Evolutionary conservation across 2,797 vertebrate species (phyloP), one percentile per base, ranked within the genome.

Genomic region (Ibycter americanus): DNA sequence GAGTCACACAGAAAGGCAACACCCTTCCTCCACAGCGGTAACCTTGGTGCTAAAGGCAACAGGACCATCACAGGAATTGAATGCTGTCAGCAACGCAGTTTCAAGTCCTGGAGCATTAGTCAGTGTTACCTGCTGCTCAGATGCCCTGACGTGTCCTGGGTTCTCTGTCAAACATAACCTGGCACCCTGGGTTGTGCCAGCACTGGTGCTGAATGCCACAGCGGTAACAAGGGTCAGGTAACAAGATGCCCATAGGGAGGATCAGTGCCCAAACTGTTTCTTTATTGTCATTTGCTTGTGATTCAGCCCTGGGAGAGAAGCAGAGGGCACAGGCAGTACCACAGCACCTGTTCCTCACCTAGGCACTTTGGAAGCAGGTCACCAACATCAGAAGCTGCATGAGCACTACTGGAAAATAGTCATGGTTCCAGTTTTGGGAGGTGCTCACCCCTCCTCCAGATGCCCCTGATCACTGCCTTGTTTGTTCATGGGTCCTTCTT

Each of bases 391-490:
- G 65, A 63, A 94, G 61, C 52, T 63, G 51, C 67, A 42, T 91
- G 90, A 96, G 79, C 85, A 94, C n/a, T 61, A 49, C 17, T 68
- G 91, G 91, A 96, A 96, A 94, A 61, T 31, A 93, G 77, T 85
- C 78, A 49, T 0, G 10, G 32, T 91, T 25, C 2, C 36, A 74
- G 34, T 49, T 63, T 34, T 84, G 91, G 84, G 78, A 97, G 89
- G 71, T 91, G 92, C 74, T 91, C 11, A 3, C 47, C 65, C 61
- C 52, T 91, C 89, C 77, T 87, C 76, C 91, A 67, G 44, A 74
- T 78, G 67, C 29, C 56, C 46, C 44, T 21, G 13, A 12, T 90
- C 77, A 42, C 66, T 72, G 52, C 71, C 25, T 82, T 32, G 3
- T 52, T 80, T 91, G 36, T 71, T 83, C 46, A 26, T 0, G 8